Percentiles rank a stretch among this genome's conserved stretches.
phyloP scores from a whole-genome alignment of 2,113 vertebrate species.

The Phyllostomus hastatus region DNA sequence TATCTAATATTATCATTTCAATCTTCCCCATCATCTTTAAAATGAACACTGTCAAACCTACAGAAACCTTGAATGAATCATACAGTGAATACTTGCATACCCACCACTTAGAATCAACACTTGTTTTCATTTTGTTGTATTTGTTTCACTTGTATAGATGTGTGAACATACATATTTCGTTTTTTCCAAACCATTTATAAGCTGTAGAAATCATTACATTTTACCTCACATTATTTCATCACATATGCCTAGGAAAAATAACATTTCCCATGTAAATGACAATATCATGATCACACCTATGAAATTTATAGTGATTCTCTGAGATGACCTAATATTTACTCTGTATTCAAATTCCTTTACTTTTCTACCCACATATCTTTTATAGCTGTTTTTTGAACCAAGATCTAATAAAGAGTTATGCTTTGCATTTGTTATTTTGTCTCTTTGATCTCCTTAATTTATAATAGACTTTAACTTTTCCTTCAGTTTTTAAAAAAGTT shows the following conservation, averaged over 20 bases:
- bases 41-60: neutral
- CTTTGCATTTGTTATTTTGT: neutral
- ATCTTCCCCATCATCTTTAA: neutral
- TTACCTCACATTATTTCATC: neutral
- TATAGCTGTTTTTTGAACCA: neutral
- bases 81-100: neutral
- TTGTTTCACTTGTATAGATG: neutral
- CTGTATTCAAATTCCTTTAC: neutral
- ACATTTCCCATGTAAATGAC: neutral
- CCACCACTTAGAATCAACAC: neutral
- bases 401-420: neutral
- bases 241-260: neutral
- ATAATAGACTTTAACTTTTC: neutral
- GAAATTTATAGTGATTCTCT: neutral
- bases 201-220: neutral
- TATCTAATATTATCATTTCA: neutral
- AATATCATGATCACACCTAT: neutral
- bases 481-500: neutral
- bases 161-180: neutral
- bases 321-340: neutral
- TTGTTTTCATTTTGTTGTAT: neutral
- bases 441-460: neutral
- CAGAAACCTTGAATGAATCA: neutral
- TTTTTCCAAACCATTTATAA: constrained; percentile 12
- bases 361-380: neutral